Evolutionary conservation across 2,797 vertebrate genomes (phyloP).

Genomic region (Thaleichthys pacificus): DNA sequence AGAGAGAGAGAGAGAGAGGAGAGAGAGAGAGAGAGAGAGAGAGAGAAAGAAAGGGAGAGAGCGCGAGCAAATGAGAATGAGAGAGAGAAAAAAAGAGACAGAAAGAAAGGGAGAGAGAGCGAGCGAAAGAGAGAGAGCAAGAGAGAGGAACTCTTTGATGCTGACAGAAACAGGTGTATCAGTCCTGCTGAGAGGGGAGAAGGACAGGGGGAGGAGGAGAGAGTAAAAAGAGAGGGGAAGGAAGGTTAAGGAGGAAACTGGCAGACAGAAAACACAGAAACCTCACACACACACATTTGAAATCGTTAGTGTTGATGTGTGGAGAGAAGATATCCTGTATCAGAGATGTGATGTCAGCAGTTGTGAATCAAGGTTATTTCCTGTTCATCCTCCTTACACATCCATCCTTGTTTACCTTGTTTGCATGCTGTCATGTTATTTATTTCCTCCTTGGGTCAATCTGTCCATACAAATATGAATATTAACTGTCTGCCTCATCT

Average conservation of each 20-base stretch:
- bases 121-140: slow-evolving; percentile 26
- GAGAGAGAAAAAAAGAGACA: neutral
- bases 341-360: too few relatives aligned
- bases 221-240: neutral
- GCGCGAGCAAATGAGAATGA: neutral
- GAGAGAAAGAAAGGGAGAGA: neutral
- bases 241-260: neutral
- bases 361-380: too few relatives aligned
- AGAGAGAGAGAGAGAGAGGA: too few relatives aligned
- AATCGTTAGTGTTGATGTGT: too few relatives aligned
- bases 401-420: too few relatives aligned
- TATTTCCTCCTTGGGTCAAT: too few relatives aligned
- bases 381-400: too few relatives aligned
- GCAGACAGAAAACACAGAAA: neutral
- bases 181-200: slow-evolving; percentile 9
- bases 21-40: neutral
- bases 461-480: too few relatives aligned
- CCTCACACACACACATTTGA: too few relatives aligned
- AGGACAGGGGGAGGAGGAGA: neutral
- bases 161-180: slow-evolving; percentile 26
- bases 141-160: slow-evolving; percentile 4
- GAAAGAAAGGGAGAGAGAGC: slow-evolving; percentile 19
- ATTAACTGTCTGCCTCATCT: too few relatives aligned
- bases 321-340: too few relatives aligned
- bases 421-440: too few relatives aligned